Percentiles rank a stretch among this genome's conserved stretches.
Evolutionary conservation across 1,140 invertebrate species (phyloP).

Genomic region (Charaxes varanes): DNA sequence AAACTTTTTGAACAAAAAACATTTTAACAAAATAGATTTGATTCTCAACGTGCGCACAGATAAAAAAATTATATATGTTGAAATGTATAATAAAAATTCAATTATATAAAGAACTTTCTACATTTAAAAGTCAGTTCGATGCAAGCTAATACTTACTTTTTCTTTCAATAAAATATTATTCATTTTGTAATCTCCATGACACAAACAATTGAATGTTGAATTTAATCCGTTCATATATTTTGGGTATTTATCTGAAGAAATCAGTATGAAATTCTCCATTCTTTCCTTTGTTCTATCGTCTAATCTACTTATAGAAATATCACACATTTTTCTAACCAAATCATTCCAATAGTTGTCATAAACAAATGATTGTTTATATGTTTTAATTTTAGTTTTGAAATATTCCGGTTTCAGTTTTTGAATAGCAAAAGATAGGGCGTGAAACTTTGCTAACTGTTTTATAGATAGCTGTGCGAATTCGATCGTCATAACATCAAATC

Average conservation of each 20-base stretch:
- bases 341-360: slow-evolving; percentile 34
- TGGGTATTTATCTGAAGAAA: slow-evolving; percentile 31
- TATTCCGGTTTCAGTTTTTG: slow-evolving; percentile 31
- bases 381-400: slow-evolving; percentile 35
- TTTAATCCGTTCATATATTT: slow-evolving; percentile 32
- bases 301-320: slow-evolving; percentile 24
- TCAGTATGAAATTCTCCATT: slow-evolving; percentile 24
- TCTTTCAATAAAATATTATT: slow-evolving; percentile 45
- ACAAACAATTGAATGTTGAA: slow-evolving; percentile 24
- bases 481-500: slow-evolving; percentile 33
- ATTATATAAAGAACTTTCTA: too few species aligned
- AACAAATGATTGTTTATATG: slow-evolving; percentile 33
- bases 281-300: slow-evolving; percentile 27
- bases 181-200: slow-evolving; percentile 49
- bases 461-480: slow-evolving; percentile 36
- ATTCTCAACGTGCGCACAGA: too few species aligned
- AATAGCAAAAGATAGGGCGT: slow-evolving; percentile 41
- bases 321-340: slow-evolving; percentile 31
- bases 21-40: too few species aligned
- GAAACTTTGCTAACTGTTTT: slow-evolving; percentile 46
- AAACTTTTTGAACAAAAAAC: too few species aligned
- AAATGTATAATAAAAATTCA: too few species aligned
- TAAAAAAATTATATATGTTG: too few species aligned
- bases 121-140: too few species aligned
- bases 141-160: slow-evolving; percentile 32